Evolutionary conservation across 2,797 vertebrate species (phyloP).

Genomic region (Triplophysa bombifrons): DNA sequence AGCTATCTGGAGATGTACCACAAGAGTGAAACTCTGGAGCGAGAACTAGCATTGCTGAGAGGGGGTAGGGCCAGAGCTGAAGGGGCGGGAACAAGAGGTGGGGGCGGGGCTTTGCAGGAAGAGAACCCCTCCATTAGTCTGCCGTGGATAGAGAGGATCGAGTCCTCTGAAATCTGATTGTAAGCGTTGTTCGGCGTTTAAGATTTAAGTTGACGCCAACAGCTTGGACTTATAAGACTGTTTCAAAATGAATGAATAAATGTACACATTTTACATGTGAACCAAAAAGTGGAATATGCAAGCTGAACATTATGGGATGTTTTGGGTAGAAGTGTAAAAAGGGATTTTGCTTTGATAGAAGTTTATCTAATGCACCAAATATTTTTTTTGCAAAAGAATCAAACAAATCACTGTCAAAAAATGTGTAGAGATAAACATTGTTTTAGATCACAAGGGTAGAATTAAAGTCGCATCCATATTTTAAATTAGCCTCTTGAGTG

Average conservation of each 20-base stretch:
- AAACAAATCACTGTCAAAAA: not conserved
- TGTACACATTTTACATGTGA: not conserved
- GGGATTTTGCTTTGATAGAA: slow-evolving; percentile 41
- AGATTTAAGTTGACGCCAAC: slow-evolving; percentile 3
- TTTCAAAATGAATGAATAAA: not conserved
- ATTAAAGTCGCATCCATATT: not conserved
- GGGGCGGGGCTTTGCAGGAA: slow-evolving; percentile 52
- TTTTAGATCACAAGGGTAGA: not conserved
- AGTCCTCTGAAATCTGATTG: slow-evolving; percentile 94
- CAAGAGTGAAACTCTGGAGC: slow-evolving; percentile 87
- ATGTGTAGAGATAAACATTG: not conserved
- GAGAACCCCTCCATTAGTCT: slow-evolving; percentile 70
- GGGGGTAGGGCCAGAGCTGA: slow-evolving; percentile 70
- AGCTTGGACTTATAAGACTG: not conserved
- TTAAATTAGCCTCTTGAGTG: not conserved
- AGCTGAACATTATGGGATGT: slow-evolving; percentile 11
- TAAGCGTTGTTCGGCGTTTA: not conserved
- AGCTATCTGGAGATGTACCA: slow-evolving; percentile 96
- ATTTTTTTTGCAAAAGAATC: not conserved
- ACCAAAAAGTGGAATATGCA: slow-evolving; percentile 18
- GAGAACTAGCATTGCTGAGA: slow-evolving; percentile 81
- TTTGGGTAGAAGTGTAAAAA: slow-evolving; percentile 54
- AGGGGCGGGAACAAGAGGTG: slow-evolving; percentile 66
- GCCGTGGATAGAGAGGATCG: slow-evolving; percentile 92
- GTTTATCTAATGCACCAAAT: not conserved